Evolutionary conservation across 2,797 vertebrate genomes (phyloP), one percentile per base, ranked within the genome.

Genomic region (Sebastolobus altivelis): DNA sequence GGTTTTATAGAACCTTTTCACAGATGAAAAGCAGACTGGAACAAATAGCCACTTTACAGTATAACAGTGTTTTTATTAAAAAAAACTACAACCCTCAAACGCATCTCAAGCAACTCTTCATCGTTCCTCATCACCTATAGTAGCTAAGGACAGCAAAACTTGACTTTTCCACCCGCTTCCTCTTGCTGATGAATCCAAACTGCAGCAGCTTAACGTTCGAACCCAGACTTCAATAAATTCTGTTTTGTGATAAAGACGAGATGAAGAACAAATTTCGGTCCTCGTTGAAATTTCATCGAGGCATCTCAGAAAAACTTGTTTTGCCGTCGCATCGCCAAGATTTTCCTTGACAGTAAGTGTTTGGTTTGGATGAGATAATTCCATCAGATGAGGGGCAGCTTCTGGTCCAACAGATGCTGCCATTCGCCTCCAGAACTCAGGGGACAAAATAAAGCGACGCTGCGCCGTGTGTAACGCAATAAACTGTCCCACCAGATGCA

Each of bases 401-500:
- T 80, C 82, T 90, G 91, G 74, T 89, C 80, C 81, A 71, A 85
- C 92, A 93, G 90, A 93, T 91, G 90, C 91, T 91, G 86, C 86
- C 83, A 3, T 69, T 71, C 40, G 82, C 91, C 84, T 82, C 20
- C 86, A 89, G 79, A 90, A 85, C 92, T 93, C 89, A 56, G 67
- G 92, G 91, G 93, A 92, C 81, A 33, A 20, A 87, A 91, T 87
- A 77, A 84, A 61, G 55, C 27, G 29, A 52, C 46, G 73, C 81
- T 3, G 27, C 37, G n/a, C 68, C n/a, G 61, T 6, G 66, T 22
- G 79, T 93, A 93, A 93, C 86, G 25, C 85, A 93, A 93, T 92
- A 85, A 93, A 83, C 29, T n/a, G 86, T 86, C 90, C 87, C 89
- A 74, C 81, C 93, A 94, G 91, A 91, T 92, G 93, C 84, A 38